Percentiles rank a stretch among this genome's conserved stretches.
Evolutionary conservation across 2,113 vertebrate genomes (phyloP).

Genomic region (Toxotes chatareus): DNA sequence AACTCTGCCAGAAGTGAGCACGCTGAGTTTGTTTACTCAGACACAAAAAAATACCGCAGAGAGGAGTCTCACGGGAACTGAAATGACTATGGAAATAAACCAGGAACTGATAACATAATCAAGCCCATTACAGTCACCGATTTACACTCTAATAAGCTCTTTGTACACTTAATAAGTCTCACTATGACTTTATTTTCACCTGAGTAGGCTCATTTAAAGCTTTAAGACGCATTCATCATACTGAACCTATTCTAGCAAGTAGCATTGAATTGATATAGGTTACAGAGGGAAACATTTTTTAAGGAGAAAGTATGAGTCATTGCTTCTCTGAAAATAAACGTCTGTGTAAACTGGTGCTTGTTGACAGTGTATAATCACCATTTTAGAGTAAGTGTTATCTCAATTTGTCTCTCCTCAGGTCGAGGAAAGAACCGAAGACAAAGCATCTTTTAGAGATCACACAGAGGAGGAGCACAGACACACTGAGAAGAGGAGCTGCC

Average conservation of each 20-base stretch:
- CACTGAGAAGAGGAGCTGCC: constrained; percentile 37
- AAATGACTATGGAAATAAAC: constrained; percentile 10
- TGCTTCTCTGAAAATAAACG: background rate
- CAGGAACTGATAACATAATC: background rate
- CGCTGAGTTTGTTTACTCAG: constrained; percentile 13
- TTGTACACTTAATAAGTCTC: background rate
- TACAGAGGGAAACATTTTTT: background rate
- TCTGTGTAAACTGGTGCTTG: background rate
- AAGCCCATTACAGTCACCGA: background rate
- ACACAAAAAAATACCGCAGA: constrained; percentile 17
- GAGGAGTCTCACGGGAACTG: background rate
- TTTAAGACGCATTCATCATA: background rate
- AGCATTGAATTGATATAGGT: background rate
- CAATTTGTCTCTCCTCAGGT: constrained; percentile 77
- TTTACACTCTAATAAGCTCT: background rate
- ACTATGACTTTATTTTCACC: background rate
- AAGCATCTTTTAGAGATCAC: constrained; percentile 91
- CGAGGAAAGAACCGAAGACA: constrained; percentile 94
- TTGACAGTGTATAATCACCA: background rate
- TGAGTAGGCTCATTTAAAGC: background rate
- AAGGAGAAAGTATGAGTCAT: background rate
- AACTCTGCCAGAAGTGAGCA: background rate
- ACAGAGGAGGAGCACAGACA: constrained; percentile 15
- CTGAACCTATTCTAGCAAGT: background rate
- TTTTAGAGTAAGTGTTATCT: background rate